phyloP scores from a whole-genome alignment of 2,797 vertebrate genomes.

The Sebastes cheni region DNA sequence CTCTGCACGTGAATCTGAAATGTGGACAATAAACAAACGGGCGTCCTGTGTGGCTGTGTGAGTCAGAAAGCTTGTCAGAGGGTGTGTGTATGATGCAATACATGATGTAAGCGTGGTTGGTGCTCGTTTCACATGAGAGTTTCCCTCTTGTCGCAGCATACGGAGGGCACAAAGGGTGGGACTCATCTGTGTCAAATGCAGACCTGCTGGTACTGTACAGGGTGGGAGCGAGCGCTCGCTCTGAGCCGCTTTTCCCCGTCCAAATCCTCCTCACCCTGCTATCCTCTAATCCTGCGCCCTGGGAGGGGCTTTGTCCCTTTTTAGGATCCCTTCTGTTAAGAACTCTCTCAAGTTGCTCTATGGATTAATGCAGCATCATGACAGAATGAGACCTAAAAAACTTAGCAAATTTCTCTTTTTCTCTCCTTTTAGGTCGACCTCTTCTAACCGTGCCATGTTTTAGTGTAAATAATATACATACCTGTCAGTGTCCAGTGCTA shows the following conservation, averaged over 20 bases:
- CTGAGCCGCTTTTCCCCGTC: constrained; percentile 64
- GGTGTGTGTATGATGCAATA: constrained; percentile 49
- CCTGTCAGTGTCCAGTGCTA: constrained; percentile 99
- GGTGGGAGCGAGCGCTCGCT: constrained; percentile 28
- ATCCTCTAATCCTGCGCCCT: constrained; percentile 67
- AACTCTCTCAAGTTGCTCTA: constrained; percentile 56
- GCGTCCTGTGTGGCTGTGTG: constrained; percentile 3
- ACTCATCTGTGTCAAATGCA: constrained; percentile 60
- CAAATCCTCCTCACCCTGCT: constrained; percentile 69
- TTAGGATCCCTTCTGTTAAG: constrained; percentile 57
- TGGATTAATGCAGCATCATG: constrained; percentile 46
- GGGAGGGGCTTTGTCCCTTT: constrained; percentile 62
- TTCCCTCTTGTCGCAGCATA: constrained; percentile 6
- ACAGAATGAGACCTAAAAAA: constrained; percentile 26
- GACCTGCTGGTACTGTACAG: constrained; percentile 40
- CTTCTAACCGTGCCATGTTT: neutral
- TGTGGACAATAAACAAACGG: constrained; percentile 51
- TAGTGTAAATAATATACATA: constrained; percentile 50
- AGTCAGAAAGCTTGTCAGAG: constrained; percentile 33
- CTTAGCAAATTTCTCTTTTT: neutral
- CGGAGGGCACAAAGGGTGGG: constrained; percentile 33
- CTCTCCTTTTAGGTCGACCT: neutral
- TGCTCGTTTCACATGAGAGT: constrained; percentile 27
- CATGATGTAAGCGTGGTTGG: constrained; percentile 51
- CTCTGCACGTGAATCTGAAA: constrained; percentile 5